A percentile compares a stretch with the other conserved stretches of the same genome.
Conservation (phyloP, 53 echinoderm and acorn worm genomes). For the Echinometra lucunter region DNA sequence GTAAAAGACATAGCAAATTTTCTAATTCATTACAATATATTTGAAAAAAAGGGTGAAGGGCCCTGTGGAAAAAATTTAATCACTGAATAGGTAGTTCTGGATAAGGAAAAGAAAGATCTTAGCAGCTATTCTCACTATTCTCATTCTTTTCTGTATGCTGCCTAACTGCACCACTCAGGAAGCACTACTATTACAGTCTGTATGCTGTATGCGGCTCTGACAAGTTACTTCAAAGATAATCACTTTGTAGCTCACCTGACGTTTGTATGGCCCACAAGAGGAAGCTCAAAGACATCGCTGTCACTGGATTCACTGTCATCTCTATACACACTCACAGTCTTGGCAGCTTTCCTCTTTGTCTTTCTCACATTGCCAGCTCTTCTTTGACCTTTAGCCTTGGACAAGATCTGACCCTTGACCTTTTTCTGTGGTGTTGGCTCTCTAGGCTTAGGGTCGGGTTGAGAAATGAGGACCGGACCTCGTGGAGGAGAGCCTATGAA, state of each 20-base stretch:
- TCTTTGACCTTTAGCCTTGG: constrained; percentile 62
- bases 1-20: no score
- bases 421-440: constrained; percentile 31
- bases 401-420: constrained; percentile 38
- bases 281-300: constrained; percentile 19
- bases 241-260: constrained; percentile 41
- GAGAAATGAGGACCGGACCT: constrained; percentile 88
- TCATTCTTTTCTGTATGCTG: no score
- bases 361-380: constrained; percentile 57
- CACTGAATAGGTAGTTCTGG: no score
- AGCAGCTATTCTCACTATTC: neutral
- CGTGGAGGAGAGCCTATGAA: constrained; percentile 87
- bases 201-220: neutral
- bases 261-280: constrained; percentile 59
- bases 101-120: no score
- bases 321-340: constrained; percentile 55
- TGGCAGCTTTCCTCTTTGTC: constrained; percentile 47
- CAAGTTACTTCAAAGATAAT: neutral
- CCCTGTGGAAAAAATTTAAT: no score
- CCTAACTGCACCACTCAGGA: no score
- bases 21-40: no score
- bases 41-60: no score
- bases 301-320: constrained; percentile 60
- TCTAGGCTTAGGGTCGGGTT: constrained; percentile 74
- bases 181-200: no score